These are phyloP conservation scores for Rhagium mordax DNA, from an alignment of 2,888 invertebrate genomes.

Conservation along the genomic window DNA sequence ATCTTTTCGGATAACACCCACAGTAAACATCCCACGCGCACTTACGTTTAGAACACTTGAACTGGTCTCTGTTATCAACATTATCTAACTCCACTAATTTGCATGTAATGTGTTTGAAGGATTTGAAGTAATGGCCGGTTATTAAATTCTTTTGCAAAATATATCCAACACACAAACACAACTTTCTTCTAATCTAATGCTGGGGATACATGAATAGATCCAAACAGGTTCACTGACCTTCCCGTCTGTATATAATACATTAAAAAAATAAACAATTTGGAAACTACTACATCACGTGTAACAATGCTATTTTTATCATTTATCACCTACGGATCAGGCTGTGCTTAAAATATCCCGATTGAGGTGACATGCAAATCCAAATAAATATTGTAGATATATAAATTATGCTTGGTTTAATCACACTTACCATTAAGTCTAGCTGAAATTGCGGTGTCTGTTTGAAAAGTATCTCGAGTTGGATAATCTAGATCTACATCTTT, in stretches of 20 bases:
- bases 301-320: not conserved
- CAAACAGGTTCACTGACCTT: not conserved
- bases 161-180: no score
- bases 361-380: not conserved
- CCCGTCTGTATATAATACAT: not conserved
- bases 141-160: no score
- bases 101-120: no score
- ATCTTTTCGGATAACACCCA: no score
- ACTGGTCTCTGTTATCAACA: no score
- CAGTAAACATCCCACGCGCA: no score
- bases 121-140: no score
- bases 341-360: not conserved
- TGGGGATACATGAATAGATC: no score
- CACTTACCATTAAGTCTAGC: conserved; percentile 73
- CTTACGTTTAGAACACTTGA: no score
- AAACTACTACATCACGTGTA: not conserved
- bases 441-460: conserved; percentile 91
- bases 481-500: conserved; percentile 91
- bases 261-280: not conserved
- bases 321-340: not conserved
- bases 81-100: no score
- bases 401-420: not conserved
- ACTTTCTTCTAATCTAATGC: no score
- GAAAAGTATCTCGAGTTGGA: conserved; percentile 90
- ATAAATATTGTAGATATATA: not conserved